phyloP scores from a whole-genome alignment of 2,888 invertebrate genomes.

The Brachypalpus laphriformis region DNA sequence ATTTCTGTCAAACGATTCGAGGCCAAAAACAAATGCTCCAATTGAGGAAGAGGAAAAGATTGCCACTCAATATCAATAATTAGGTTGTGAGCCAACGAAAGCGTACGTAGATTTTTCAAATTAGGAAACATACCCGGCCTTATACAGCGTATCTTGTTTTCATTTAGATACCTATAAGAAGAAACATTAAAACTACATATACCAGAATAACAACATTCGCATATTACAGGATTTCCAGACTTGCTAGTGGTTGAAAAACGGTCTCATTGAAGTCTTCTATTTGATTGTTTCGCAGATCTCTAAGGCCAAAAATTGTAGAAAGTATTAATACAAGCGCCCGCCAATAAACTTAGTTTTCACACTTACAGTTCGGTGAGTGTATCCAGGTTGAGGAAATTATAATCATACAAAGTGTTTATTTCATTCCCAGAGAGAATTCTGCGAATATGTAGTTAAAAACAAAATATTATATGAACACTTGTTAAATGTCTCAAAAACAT shows the following conservation, averaged over 20 bases:
- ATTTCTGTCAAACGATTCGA: conserved; percentile 83
- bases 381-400: conserved; percentile 78
- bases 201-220: conserved; percentile 75
- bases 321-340: conserved; percentile 4
- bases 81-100: conserved; percentile 83
- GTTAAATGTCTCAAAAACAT: too few species aligned
- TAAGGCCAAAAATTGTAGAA: conserved; percentile 76
- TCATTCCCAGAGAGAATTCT: conserved; percentile 81
- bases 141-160: conserved; percentile 81
- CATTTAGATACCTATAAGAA: conserved; percentile 80
- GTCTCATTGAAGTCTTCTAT: conserved; percentile 80
- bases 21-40: conserved; percentile 84
- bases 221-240: conserved; percentile 83
- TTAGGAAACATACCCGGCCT: conserved; percentile 80
- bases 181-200: too few species aligned
- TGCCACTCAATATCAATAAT: conserved; percentile 78
- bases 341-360: too few species aligned
- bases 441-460: conserved; percentile 36
- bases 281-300: conserved; percentile 84
- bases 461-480: too few species aligned
- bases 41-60: conserved; percentile 80
- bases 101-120: conserved; percentile 80
- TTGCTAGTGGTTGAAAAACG: conserved; percentile 81
- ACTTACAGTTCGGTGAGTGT: conserved; percentile 80
- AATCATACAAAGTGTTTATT: conserved; percentile 77